These are phyloP conservation scores for Temnothorax rugatulus DNA, from an alignment of 2,888 invertebrate species.

Conservation along the genomic window DNA sequence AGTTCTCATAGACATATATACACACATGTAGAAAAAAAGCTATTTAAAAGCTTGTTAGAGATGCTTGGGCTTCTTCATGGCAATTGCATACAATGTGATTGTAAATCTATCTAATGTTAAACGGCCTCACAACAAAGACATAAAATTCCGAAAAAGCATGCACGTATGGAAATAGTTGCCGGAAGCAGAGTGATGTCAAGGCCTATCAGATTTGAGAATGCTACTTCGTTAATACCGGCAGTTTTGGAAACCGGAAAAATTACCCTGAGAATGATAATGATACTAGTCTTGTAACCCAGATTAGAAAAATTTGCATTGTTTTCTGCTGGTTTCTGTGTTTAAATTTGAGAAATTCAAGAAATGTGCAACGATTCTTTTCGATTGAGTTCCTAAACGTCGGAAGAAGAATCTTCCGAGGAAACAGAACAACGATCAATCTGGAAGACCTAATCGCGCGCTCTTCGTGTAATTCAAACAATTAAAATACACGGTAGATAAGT, in stretches of 20 bases:
- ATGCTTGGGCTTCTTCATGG: neutral
- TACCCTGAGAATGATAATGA: neutral
- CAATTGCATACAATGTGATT: neutral
- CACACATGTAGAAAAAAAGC: slow-evolving; percentile 67
- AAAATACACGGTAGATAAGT: neutral
- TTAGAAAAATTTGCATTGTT: neutral
- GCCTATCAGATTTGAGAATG: slow-evolving; percentile 46
- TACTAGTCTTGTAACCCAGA: neutral
- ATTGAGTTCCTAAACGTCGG: slow-evolving; percentile 63
- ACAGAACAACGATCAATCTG: slow-evolving; percentile 45
- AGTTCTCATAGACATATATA: slow-evolving; percentile 75
- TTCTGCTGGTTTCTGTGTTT: neutral
- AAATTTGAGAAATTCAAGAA: neutral
- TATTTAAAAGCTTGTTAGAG: slow-evolving; percentile 65
- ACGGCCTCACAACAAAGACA: slow-evolving; percentile 17
- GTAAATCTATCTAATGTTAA: neutral
- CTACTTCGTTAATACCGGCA: neutral
- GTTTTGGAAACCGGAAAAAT: neutral
- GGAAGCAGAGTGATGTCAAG: slow-evolving; percentile 70
- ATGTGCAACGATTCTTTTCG: slow-evolving; percentile 32
- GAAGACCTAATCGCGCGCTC: slow-evolving; percentile 9
- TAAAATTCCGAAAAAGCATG: neutral
- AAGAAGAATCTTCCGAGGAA: slow-evolving; percentile 26
- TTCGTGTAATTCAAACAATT: neutral
- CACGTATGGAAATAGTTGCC: slow-evolving; percentile 66